phyloP scores from a whole-genome alignment of 2,113 vertebrate genomes.

The Strigops habroptila region DNA sequence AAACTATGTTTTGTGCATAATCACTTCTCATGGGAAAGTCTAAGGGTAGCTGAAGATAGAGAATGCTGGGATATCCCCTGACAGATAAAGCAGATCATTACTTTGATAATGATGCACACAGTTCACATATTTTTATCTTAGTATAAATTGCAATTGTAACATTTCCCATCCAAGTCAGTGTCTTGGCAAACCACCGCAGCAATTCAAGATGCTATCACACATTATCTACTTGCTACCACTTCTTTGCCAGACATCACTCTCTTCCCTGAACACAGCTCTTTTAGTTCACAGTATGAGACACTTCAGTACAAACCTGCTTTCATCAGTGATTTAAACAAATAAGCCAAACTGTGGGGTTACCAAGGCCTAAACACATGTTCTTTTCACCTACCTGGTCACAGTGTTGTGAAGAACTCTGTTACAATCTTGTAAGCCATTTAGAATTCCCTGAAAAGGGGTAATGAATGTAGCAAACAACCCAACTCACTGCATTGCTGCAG shows the following conservation, averaged over 20 bases:
- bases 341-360: background rate
- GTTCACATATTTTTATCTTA: background rate
- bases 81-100: background rate
- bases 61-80: background rate
- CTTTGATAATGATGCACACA: background rate
- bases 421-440: background rate
- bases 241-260: background rate
- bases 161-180: background rate
- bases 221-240: background rate
- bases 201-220: background rate
- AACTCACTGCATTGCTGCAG: background rate
- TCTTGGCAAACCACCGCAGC: background rate
- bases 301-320: background rate
- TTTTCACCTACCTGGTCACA: background rate
- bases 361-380: background rate
- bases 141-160: background rate
- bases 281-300: background rate
- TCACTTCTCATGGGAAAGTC: background rate
- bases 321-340: background rate
- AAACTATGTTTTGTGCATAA: background rate
- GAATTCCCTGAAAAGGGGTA: background rate
- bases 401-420: background rate
- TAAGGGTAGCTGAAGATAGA: background rate
- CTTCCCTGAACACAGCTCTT: background rate
- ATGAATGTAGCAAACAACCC: background rate